Percentiles rank a stretch among this genome's conserved stretches.
Conservation (phyloP, 2,888 invertebrate species). For the Alcis repandata region DNA sequence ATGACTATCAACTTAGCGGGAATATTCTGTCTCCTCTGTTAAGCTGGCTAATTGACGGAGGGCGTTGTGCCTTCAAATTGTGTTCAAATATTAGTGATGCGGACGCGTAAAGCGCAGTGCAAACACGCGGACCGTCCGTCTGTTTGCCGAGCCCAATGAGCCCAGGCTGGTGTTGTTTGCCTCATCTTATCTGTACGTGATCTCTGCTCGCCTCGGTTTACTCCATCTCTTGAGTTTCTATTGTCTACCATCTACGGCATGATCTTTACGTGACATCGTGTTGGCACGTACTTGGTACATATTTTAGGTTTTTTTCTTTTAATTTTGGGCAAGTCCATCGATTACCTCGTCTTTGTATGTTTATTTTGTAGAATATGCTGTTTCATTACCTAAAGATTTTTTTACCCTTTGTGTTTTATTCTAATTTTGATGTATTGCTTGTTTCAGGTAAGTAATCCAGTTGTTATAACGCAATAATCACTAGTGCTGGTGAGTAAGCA, state of each 20-base stretch:
- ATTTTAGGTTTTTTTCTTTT: slow-evolving; percentile 36
- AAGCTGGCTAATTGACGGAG: slow-evolving; percentile 68
- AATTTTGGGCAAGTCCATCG: slow-evolving; percentile 35
- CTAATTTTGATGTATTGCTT: slow-evolving; percentile 45
- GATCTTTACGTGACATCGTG: slow-evolving; percentile 62
- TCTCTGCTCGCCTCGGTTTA: slow-evolving; percentile 59
- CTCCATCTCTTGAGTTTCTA: slow-evolving; percentile 59
- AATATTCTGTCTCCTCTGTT: slow-evolving; percentile 54
- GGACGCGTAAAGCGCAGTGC: slow-evolving; percentile 71
- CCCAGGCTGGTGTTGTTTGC: slow-evolving; percentile 62
- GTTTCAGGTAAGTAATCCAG: slow-evolving; percentile 64
- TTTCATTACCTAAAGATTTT: slow-evolving; percentile 20
- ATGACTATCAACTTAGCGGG: slow-evolving; percentile 54
- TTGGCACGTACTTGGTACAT: slow-evolving; percentile 62
- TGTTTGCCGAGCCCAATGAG: slow-evolving; percentile 77
- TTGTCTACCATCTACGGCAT: slow-evolving; percentile 60
- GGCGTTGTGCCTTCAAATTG: slow-evolving; percentile 83
- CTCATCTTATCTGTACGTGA: slow-evolving; percentile 69
- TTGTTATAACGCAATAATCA: slow-evolving; percentile 18
- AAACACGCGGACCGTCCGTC: slow-evolving; percentile 68
- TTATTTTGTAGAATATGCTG: slow-evolving; percentile 1
- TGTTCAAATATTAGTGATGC: slow-evolving; percentile 76
- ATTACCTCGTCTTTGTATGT: slow-evolving; percentile 23
- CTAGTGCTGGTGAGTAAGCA: slow-evolving; percentile 6
- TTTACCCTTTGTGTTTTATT: slow-evolving; percentile 7